Percentiles rank a stretch among this genome's conserved stretches.
Conservation (phyloP, 2,113 vertebrate species). For the Talpa occidentalis region DNA sequence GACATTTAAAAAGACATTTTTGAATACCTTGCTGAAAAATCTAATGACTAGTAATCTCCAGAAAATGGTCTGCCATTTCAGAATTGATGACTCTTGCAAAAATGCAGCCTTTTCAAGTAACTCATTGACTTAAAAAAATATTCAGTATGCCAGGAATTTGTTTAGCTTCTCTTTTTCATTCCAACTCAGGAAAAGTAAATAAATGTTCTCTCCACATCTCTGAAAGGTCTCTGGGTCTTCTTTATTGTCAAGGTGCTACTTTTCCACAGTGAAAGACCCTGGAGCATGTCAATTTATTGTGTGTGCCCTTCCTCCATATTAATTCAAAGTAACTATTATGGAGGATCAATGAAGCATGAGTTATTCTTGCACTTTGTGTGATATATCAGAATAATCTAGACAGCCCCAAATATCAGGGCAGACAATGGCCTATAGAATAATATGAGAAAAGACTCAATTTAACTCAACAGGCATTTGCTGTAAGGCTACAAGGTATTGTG, state of each 20-base stretch:
- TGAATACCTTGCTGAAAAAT: background rate
- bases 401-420: slow-evolving; percentile 46
- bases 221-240: slow-evolving; percentile 11
- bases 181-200: background rate
- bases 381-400: slow-evolving; percentile 61
- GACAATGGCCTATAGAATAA: slow-evolving; percentile 16
- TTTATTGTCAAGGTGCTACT: slow-evolving; percentile 41
- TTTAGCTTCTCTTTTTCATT: slow-evolving; percentile 13
- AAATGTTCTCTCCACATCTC: slow-evolving; percentile 17
- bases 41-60: slow-evolving; percentile 52
- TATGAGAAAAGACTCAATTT: slow-evolving; percentile 23
- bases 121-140: background rate
- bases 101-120: slow-evolving; percentile 5
- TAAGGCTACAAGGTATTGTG: background rate
- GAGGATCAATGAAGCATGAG: slow-evolving; percentile 46
- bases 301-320: slow-evolving; percentile 34
- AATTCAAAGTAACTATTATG: slow-evolving; percentile 63
- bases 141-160: background rate
- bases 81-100: background rate
- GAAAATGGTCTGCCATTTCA: slow-evolving; percentile 44
- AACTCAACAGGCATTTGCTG: background rate
- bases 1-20: background rate
- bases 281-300: slow-evolving; percentile 56
- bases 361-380: slow-evolving; percentile 28
- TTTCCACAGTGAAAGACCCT: slow-evolving; percentile 49